These are phyloP conservation scores for Oreochromis tanganicae DNA, from an alignment of 2,113 vertebrate species.

Conservation along the genomic window DNA sequence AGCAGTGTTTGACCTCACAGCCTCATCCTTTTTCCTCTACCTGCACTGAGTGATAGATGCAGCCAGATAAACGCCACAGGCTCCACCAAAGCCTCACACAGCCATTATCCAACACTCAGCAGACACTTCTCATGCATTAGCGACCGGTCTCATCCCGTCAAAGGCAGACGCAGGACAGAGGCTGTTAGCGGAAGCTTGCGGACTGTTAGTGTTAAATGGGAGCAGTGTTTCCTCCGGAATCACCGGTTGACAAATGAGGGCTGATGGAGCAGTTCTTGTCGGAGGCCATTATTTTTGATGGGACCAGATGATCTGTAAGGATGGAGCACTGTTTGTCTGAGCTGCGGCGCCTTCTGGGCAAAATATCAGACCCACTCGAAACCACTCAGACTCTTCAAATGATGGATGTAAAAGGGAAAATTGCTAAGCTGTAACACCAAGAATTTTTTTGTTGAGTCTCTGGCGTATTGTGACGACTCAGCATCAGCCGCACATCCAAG, in stretches of 20 bases:
- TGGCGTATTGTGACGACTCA: neutral
- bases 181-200: slow-evolving; percentile 27
- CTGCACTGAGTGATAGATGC: neutral
- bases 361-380: slow-evolving; percentile 5
- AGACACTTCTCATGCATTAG: slow-evolving; percentile 44
- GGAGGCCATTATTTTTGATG: slow-evolving; percentile 44
- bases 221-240: slow-evolving; percentile 43
- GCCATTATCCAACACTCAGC: slow-evolving; percentile 43
- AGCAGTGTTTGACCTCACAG: neutral
- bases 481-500: neutral
- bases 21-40: neutral
- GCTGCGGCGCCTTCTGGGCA: neutral
- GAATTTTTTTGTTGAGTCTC: neutral
- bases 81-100: neutral
- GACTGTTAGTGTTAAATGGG: slow-evolving; percentile 53
- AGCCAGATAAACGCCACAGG: neutral
- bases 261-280: slow-evolving; percentile 40
- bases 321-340: slow-evolving; percentile 26
- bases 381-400: slow-evolving; percentile 16
- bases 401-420: slow-evolving; percentile 12
- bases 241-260: slow-evolving; percentile 30
- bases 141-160: slow-evolving; percentile 3
- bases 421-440: neutral
- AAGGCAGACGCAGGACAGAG: slow-evolving; percentile 26
- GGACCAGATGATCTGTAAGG: slow-evolving; percentile 22